Evolutionary conservation across 2,888 invertebrate species (phyloP), one percentile per base, ranked within the genome.

Genomic region (Peribatodes rhomboidaria): DNA sequence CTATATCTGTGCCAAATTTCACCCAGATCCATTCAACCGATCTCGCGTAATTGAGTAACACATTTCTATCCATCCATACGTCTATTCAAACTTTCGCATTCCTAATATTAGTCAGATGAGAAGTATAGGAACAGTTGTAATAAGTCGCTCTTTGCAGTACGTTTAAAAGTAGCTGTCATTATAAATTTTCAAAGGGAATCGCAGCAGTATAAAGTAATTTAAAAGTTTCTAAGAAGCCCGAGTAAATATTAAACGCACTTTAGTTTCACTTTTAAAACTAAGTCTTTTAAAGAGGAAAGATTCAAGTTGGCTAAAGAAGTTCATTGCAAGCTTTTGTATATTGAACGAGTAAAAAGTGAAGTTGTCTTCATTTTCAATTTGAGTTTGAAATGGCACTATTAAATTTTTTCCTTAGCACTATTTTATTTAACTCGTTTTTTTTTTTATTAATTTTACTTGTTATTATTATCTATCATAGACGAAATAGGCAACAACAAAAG

Each of bases 191-290:
- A 31, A 47, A 14, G 50, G 8, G 10, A 9, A 16, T 53, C 22
- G 33, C 16, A 33, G n/a, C 33, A 2, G 11, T 16, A 35, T 27
- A 16, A 58, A 58, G 37, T 27, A 49, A 58, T 49, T 41, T 39
- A 16, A 58, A 58, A 49, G 37, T 58, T 49, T 14, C 39, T 31
- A 13, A 39, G 16, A 9, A 39, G 37, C n/a, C 16, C 31, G 14
- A 16, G 16, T 41, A 39, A 58, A 49, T 47, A 47, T 35, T 22
- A 56, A 22, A 39, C 57, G 47, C 47, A 39, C 49, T 58, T 58
- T 10, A 27, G 39, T 39, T 39, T 58, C 14, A 47, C 39, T 58
- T 49, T 39, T 13, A 13, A 31, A n/a, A 56, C 27, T 13, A 22
- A 39, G 14, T 9, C 27, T 16, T 33, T 47, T 20, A 35, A 55